Evolutionary conservation across 2,888 invertebrate species (phyloP), one percentile per base, ranked within the genome.

Genomic region (Drosophila quinaria): DNA sequence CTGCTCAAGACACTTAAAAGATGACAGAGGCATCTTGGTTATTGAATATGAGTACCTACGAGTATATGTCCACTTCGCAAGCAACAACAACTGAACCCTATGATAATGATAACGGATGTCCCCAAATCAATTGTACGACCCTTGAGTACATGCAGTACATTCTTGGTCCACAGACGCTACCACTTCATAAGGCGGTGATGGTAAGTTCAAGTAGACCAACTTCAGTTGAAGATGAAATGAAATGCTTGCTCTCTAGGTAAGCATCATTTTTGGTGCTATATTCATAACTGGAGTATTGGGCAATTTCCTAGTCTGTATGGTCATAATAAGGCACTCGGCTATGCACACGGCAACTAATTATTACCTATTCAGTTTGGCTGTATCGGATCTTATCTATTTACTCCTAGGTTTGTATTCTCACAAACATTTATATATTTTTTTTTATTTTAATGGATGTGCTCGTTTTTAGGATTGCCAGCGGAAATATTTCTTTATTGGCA

Each of bases 311-410:
- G 97, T 98, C 8, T 98, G 98, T 90, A 94, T 96, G 44, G 97
- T 98, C 13, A 97, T 98, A 58, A 94, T 96, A 9, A 94, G 95
- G 35, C 97, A 97, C 90, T 94, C 95, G 0, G 94, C 96, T 8
- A 96, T 98, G 96, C 97, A 97, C 87, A 97, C 97, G 0, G 96
- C 97, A 0, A 98, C 98, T 0, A 98, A 98, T 91, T 98, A 97
- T 91, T 98, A 98, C 91, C 94, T 98, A 51, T 97, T 98, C 93
- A 97, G 96, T 90, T 93, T 98, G 92, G 97, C 98, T 17, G 93
- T 98, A 15, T 97, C 97, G 19, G 98, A 98, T 92, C 93, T 98
- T 17, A 94, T 96, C 55, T 94, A 97, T 73, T 93, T 98, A 13
- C 91, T 97, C 4, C 95, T 97, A 83, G 98, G 98, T 96, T 92